A percentile compares a stretch with the other conserved stretches of the same genome.
These are phyloP conservation scores for Hemibagrus guttatus DNA, from an alignment of 2,797 vertebrate species.

Conservation along the genomic window DNA sequence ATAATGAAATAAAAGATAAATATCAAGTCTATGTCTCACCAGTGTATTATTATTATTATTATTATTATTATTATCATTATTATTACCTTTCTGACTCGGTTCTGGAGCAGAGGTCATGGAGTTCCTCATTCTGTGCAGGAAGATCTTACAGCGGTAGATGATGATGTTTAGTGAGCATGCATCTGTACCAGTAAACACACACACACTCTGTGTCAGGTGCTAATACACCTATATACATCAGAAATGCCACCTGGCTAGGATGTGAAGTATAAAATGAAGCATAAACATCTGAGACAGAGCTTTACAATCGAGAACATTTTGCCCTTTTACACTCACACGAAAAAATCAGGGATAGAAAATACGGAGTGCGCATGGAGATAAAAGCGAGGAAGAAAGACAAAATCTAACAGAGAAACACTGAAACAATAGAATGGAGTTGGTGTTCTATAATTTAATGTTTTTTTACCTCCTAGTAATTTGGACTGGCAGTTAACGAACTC, in stretches of 20 bases:
- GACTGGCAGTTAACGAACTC: constrained; percentile 94
- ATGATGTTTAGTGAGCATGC: constrained; percentile 69
- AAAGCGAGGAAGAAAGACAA: not conserved
- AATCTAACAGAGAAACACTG: not conserved
- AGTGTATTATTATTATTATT: not conserved
- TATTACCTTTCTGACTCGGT: constrained; percentile 40
- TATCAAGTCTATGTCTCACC: not conserved
- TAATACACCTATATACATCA: not conserved
- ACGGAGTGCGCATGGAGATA: not conserved
- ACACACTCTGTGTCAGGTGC: constrained; percentile 6
- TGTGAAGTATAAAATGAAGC: no score
- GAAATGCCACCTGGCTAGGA: not conserved
- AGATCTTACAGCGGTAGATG: constrained; percentile 74
- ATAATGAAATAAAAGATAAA: not conserved
- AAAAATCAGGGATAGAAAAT: not conserved
- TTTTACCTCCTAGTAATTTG: constrained; percentile 87
- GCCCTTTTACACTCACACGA: not conserved
- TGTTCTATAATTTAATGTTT: not conserved
- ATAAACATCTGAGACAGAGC: not conserved
- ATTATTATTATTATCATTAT: not conserved
- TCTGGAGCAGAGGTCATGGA: constrained; percentile 57
- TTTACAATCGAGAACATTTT: no score
- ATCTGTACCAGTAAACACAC: constrained; percentile 56
- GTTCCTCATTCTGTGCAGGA: constrained; percentile 70
- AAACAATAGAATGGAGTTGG: not conserved